These are phyloP conservation scores for Actinopyga echinites DNA, from an alignment of 53 echinoderm and acorn worm genomes.

Conservation along the genomic window DNA sequence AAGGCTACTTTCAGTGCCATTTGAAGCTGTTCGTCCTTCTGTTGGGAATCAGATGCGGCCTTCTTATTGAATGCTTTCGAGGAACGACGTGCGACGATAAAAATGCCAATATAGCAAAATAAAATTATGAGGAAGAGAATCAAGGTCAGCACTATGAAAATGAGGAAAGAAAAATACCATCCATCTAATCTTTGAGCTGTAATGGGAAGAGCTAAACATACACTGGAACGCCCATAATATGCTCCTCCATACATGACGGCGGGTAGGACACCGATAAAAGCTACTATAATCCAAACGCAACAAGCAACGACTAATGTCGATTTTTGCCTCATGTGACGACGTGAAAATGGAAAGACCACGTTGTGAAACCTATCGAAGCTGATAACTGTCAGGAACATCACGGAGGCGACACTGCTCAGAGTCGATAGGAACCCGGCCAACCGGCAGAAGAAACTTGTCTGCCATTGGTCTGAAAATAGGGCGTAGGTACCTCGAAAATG, in stretches of 20 bases:
- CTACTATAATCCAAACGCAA: conserved; percentile 51
- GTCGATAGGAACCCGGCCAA: conserved; percentile 72
- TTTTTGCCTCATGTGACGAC: conserved; percentile 53
- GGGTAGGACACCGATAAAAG: conserved; percentile 46
- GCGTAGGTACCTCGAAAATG: conserved; percentile 28
- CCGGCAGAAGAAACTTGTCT: conserved; percentile 54
- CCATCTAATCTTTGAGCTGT: conserved; percentile 50
- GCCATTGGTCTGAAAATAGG: conserved; percentile 36
- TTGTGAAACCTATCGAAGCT: conserved; percentile 64
- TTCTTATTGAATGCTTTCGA: conserved; percentile 19
- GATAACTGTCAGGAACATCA: conserved; percentile 66
- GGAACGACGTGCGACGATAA: conserved; percentile 60
- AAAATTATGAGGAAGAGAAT: conserved; percentile 59
- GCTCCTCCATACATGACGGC: conserved; percentile 64
- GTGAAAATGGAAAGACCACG: conserved; percentile 68
- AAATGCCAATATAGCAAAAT: conserved; percentile 65
- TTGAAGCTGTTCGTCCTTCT: conserved; percentile 40
- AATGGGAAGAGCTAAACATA: conserved; percentile 70
- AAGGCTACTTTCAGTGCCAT: conserved; percentile 57
- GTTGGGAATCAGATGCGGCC: not conserved
- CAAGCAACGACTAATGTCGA: conserved; percentile 45
- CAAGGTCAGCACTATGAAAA: conserved; percentile 64
- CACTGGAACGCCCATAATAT: no score
- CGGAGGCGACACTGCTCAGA: conserved; percentile 67
- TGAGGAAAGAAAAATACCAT: conserved; percentile 69